Evolutionary conservation across 2,888 invertebrate species (phyloP), one percentile per base, ranked within the genome.

Genomic region (Adineta ricciae): DNA sequence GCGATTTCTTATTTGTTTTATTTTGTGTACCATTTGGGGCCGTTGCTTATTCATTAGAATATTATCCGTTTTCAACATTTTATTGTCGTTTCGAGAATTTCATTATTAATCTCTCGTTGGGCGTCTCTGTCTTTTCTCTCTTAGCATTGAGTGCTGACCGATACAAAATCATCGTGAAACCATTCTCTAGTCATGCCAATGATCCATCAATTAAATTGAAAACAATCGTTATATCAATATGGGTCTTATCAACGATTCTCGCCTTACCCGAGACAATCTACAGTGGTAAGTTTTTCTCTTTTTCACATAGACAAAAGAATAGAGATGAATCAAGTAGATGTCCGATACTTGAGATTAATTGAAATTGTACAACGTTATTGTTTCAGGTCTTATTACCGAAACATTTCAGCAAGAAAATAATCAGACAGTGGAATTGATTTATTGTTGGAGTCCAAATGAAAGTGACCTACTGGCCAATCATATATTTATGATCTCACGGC

Each of bases 71-170:
- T 92, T 96, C 96, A 2, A 92, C 92, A 84, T 92, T 93, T 38
- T 94, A 96, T 87, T 97, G 91, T 87, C 90, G 90, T 86, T 85
- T 90, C 94, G 94, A 94, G 2, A 96, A 96, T 90, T 94, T 94
- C 82, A 93, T 94, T 84, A 95, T 95, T 89, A 95, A 96, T 88
- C 93, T 96, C 87, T 95, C 95, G 84, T 94, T 96, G 85, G 96
- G 96, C 0, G 96, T 96, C 0, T 96, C 96, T 0, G 95, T 96
- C 0, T 96, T 96, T 90, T 96, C 96, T 0, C 91, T 96, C 87
- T 96, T 95, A 0, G 96, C 96, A 0, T 91, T 96, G 2, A 95
- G 96, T 36, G 95, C 94, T 21, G 96, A 96, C 90, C 92, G 96
- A 84, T 96, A 95, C 91, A 94, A 94, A 89, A 96, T 96, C 9